Conservation (phyloP, 2,888 invertebrate species). For the Ptychoptera albimana region DNA sequence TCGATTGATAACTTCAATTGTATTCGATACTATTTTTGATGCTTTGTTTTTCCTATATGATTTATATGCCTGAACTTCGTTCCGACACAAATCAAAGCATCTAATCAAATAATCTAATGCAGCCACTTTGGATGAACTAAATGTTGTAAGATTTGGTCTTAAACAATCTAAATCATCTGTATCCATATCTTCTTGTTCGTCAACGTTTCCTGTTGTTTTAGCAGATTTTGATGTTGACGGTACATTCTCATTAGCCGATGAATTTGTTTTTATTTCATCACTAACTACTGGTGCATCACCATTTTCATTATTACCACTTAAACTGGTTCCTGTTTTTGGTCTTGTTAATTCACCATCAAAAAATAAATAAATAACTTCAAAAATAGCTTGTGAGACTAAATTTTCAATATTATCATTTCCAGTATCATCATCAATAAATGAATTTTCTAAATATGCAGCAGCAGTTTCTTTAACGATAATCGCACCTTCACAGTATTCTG, state of each 20-base stretch:
- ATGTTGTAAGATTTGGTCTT: conserved; percentile 1
- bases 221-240: conserved; percentile 14
- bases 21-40: neutral
- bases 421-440: conserved; percentile 29
- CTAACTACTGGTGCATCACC: conserved; percentile 16
- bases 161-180: neutral
- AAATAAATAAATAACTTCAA: conserved; percentile 45
- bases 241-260: conserved; percentile 11
- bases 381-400: conserved; percentile 45
- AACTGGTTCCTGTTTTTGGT: conserved; percentile 21
- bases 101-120: conserved; percentile 3
- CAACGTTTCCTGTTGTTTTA: neutral
- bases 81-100: neutral
- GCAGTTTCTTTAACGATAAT: conserved; percentile 42
- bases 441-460: conserved; percentile 36
- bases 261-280: conserved; percentile 6
- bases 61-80: neutral
- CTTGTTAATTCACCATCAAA: conserved; percentile 37
- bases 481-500: conserved; percentile 38
- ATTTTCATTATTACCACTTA: no score
- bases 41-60: neutral
- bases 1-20: neutral
- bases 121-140: conserved; percentile 1
- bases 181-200: neutral
- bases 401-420: conserved; percentile 28